These are phyloP conservation scores for Callipepla squamata DNA, from an alignment of 2,113 vertebrate species.

Conservation along the genomic window DNA sequence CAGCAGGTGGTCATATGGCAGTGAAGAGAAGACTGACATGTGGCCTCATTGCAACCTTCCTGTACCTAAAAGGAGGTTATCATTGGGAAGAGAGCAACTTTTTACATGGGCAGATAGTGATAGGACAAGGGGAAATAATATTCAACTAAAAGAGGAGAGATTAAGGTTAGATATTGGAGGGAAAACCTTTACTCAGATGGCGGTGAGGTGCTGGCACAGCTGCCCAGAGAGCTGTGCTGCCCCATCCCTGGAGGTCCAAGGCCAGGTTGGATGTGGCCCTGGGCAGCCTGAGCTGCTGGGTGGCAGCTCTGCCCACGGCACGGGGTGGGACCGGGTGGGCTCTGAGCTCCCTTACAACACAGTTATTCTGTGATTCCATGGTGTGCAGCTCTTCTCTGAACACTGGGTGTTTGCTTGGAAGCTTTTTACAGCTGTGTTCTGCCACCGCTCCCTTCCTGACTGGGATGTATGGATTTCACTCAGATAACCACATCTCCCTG, in stretches of 20 bases:
- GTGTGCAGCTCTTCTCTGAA: background rate
- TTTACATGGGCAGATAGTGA: background rate
- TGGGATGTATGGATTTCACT: background rate
- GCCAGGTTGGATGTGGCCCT: background rate
- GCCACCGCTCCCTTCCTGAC: background rate
- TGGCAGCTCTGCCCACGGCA: background rate
- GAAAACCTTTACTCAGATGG: background rate
- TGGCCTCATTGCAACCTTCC: too few relatives aligned
- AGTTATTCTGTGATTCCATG: background rate
- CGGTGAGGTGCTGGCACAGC: background rate
- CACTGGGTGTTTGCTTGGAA: constrained; percentile 14
- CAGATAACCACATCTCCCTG: background rate
- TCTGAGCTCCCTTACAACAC: background rate
- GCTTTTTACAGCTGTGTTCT: background rate
- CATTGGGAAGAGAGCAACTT: background rate
- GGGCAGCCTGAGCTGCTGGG: background rate
- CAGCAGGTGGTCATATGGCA: background rate
- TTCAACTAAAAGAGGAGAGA: background rate
- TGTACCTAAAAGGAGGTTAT: background rate
- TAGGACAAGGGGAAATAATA: background rate
- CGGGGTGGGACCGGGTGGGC: background rate
- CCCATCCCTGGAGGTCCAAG: background rate
- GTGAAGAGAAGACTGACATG: background rate
- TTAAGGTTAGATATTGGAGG: background rate
- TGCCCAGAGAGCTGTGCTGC: background rate